Evolutionary conservation across 2,797 vertebrate genomes (phyloP), one percentile per base, ranked within the genome.

Genomic region (Acipenser transmontanus): DNA sequence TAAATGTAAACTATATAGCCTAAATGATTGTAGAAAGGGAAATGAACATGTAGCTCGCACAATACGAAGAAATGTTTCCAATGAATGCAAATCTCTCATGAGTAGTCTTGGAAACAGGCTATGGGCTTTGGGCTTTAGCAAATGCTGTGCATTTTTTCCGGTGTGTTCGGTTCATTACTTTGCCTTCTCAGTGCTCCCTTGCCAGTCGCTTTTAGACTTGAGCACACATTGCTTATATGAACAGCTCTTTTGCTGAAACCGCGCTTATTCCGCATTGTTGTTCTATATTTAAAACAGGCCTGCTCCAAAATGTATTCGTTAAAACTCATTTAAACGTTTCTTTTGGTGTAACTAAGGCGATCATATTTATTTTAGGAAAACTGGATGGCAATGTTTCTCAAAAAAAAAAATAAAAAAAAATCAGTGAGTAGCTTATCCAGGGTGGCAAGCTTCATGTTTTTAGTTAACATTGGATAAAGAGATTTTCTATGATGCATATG

Each of bases 141-240:
- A 84, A 88, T 90, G 87, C 87, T 83, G 88, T 73, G 87, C 82
- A 79, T 91, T 88, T 89, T 89, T 88, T 34, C 81, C 81, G 84
- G 78, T 85, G 91, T 93, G 79, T 92, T 92, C 88, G 93, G 85
- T 95, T 95, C 93, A 95, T 96, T 96, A 93, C 87, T 81, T 34
- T 82, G 88, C 87, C 93, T 93, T 94, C 93, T 95, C 95, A 88
- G 93, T 93, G 73, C 82, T 95, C 93, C 34, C 34, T 34, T 34
- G 34, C 34, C 4, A 3, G 34, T 34, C 34, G 34, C 34, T 34
- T 90, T 93, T 88, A 92, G 91, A 94, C 89, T 91, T 92, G 89
- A 92, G 89, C 93, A 92, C 91, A 89, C 93, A 92, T 91, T 92
- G 91, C 91, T 94, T 93, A 92, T 91, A 90, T 87, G 76, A 78